Conservation (phyloP, 2,113 vertebrate genomes). For the Fregata magnificens region DNA sequence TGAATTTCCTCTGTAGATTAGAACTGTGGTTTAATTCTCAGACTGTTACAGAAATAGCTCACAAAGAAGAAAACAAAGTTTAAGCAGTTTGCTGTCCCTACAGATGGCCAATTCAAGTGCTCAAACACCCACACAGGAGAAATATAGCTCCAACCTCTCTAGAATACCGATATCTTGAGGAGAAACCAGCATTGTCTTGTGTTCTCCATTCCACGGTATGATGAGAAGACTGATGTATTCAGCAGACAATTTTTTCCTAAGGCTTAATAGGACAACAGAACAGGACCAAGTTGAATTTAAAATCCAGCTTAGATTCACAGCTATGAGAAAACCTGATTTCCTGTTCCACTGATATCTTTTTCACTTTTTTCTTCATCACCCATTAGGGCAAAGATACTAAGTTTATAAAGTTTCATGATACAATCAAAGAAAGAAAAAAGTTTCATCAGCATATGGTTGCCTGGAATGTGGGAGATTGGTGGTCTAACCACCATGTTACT, state of each 20-base stretch:
- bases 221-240: background rate
- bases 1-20: background rate
- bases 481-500: fast-evolving
- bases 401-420: background rate
- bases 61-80: conserved; percentile 11
- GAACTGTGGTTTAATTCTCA: conserved; percentile 1
- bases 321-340: background rate
- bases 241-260: background rate
- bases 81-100: conserved; percentile 11
- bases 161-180: background rate
- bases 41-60: conserved; percentile 6
- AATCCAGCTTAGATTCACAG: background rate
- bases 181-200: background rate
- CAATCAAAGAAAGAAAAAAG: background rate
- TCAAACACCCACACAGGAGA: conserved; percentile 25
- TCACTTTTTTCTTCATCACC: background rate
- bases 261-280: background rate
- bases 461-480: background rate
- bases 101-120: conserved; percentile 33
- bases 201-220: background rate
- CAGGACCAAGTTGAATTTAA: background rate
- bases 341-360: background rate
- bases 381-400: background rate
- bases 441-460: background rate
- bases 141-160: background rate